Evolutionary conservation across 2,113 vertebrate species (phyloP), one percentile per base, ranked within the genome.

Genomic region (Limanda limanda): DNA sequence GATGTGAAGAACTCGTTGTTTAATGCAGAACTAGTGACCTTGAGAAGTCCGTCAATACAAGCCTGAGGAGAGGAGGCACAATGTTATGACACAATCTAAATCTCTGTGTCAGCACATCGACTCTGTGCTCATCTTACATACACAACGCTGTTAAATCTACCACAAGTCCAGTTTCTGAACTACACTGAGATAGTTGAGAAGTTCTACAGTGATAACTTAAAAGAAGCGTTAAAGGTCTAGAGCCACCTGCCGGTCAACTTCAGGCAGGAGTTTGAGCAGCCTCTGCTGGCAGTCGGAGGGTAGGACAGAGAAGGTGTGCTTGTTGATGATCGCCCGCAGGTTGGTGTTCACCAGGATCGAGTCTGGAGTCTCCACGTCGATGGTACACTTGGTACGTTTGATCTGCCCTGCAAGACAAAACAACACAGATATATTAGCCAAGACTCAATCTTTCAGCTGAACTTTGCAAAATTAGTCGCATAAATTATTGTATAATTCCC

Each of bases 1-100:
- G 97, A 99, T 1, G 97, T 97, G 89, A 99, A 99, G 93, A 99
- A 99, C 86, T 99, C 98, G 3, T 99, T 99, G 93, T 98, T 99
- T 88, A 99, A 94, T 0, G 98, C 97, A 0, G 97, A 99, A 70
- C 95, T 95, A 56, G 95, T 98, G 79, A 98, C 95, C 92, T 95
- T 98, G 94, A 97, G 92, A 56, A 96, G 81, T 45, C 97, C 97
- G 1, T 99, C 98, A 1, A 96, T 78, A 82, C 96, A 97, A 6
- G 95, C 94, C 98, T 99, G 90, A 0, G 79, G 87, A 68, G 91
- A 76, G 82, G 45, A 85, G 65, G 68, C 15, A 54, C 27, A 74
- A 47, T 23, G 71, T 72, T 64, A 55, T 69, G 68, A 84, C 56
- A 73, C 9, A 24, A 57, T 66, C 48, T 55, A 6, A 18, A 51